These are phyloP conservation scores for Dendrolimus kikuchii DNA, from an alignment of 1,140 invertebrate genomes.

Conservation along the genomic window DNA sequence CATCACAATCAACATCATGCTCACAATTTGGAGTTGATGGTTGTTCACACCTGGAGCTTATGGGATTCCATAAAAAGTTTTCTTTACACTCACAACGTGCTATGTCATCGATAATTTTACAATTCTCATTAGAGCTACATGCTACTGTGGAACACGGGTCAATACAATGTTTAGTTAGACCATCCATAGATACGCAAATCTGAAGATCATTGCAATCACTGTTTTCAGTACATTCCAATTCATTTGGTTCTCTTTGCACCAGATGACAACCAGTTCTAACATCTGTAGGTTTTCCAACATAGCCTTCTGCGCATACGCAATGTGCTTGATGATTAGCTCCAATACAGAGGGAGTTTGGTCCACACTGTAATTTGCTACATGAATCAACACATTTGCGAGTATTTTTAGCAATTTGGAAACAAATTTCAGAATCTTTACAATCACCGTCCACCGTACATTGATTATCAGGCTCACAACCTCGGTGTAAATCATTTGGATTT, in stretches of 20 bases:
- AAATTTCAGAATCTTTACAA: constrained; percentile 87
- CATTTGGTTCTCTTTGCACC: constrained; percentile 70
- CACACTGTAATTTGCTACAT: constrained; percentile 90
- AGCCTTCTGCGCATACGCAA: constrained; percentile 88
- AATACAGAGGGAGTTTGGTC: constrained; percentile 90
- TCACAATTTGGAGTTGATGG: constrained; percentile 87
- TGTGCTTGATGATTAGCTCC: constrained; percentile 86
- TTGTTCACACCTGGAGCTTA: constrained; percentile 85
- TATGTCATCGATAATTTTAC: constrained; percentile 77
- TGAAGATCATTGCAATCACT: constrained; percentile 80
- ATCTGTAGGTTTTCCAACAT: constrained; percentile 85
- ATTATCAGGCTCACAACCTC: constrained; percentile 80
- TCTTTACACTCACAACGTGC: constrained; percentile 85
- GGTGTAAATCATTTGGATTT: constrained; percentile 79
- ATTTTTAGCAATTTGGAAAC: constrained; percentile 85
- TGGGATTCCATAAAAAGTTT: constrained; percentile 86
- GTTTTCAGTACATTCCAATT: constrained; percentile 78
- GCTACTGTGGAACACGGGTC: constrained; percentile 85
- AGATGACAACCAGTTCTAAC: constrained; percentile 83
- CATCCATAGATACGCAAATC: constrained; percentile 73
- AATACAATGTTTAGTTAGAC: constrained; percentile 78
- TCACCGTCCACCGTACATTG: constrained; percentile 86
- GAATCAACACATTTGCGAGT: constrained; percentile 87
- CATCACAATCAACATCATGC: constrained; percentile 80
- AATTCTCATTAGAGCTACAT: constrained; percentile 87